phyloP scores from a whole-genome alignment of 2,797 vertebrate species.

The Catamblyrhynchus diadema region DNA sequence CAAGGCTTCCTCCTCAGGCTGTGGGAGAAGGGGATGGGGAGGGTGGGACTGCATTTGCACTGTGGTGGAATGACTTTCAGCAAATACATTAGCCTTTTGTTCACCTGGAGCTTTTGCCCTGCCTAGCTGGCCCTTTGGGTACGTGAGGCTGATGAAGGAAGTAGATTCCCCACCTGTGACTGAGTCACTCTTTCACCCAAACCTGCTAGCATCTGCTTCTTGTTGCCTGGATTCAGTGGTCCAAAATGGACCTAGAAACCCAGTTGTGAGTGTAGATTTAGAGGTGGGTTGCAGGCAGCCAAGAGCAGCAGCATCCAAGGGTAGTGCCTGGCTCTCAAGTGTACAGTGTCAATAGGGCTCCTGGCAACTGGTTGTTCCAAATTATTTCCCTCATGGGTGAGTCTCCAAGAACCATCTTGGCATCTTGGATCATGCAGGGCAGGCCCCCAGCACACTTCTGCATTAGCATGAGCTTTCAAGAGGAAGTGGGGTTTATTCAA shows the following conservation, averaged over 20 bases:
- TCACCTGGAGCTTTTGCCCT: neutral
- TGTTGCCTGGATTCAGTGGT: neutral
- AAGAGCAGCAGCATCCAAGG: neutral
- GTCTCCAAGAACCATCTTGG: neutral
- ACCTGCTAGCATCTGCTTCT: neutral
- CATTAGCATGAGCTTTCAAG: neutral
- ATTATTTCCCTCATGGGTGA: neutral
- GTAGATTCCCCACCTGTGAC: neutral
- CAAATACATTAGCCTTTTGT: neutral
- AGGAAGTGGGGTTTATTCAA: neutral
- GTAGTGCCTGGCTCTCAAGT: neutral
- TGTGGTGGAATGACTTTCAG: neutral
- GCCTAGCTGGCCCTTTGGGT: neutral
- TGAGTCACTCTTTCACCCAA: neutral
- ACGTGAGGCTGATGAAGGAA: neutral
- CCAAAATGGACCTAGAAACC: neutral
- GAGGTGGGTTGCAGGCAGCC: neutral
- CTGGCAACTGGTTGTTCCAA: neutral
- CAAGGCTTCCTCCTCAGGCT: conserved; percentile 72
- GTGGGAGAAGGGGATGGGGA: conserved; percentile 59
- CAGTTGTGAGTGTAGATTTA: neutral
- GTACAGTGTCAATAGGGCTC: neutral
- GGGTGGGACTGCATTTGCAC: conserved; percentile 30
- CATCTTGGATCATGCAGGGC: neutral
- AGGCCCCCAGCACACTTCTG: neutral